Conservation (phyloP, 1,140 invertebrate genomes). For the Drosophila gunungcola region DNA sequence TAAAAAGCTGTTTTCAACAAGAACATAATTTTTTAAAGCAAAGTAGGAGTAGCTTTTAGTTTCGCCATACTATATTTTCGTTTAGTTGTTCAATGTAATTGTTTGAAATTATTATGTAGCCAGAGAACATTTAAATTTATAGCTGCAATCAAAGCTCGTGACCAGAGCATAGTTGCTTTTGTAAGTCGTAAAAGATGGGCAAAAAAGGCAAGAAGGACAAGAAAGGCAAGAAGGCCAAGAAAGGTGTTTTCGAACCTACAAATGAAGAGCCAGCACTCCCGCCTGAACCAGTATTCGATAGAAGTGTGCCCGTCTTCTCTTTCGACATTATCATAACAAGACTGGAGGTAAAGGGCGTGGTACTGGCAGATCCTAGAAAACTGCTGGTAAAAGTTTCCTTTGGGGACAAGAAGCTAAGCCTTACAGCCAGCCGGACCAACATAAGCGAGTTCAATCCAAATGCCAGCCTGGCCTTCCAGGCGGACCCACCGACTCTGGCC, state of each 20-base stretch:
- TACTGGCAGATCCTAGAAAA: conserved; percentile 13
- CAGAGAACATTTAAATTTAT: not conserved
- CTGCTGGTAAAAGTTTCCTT: conserved; percentile 11
- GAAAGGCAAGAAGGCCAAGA: not conserved
- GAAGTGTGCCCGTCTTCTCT: conserved; percentile 10
- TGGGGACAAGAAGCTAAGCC: conserved; percentile 2
- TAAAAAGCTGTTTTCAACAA: too few species aligned
- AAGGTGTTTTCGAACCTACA: not conserved
- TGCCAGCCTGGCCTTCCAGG: conserved; percentile 18
- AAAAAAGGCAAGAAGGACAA: conserved; percentile 24
- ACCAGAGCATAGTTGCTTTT: not conserved
- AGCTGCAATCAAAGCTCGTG: not conserved
- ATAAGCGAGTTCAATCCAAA: conserved; percentile 13
- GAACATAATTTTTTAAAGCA: too few species aligned
- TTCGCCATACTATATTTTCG: not conserved
- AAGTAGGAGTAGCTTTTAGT: not conserved
- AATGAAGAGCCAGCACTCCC: not conserved
- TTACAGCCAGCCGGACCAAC: conserved; percentile 8
- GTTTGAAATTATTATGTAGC: conserved; percentile 6
- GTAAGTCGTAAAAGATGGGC: not conserved
- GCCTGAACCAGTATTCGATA: conserved; percentile 4
- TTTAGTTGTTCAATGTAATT: conserved; percentile 4
- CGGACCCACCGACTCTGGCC: conserved; percentile 3
- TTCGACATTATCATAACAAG: conserved; percentile 28
- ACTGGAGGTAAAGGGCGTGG: conserved; percentile 5